Evolutionary conservation across 2,797 vertebrate species (phyloP), one percentile per base, ranked within the genome.

Genomic region (Todus mexicanus): DNA sequence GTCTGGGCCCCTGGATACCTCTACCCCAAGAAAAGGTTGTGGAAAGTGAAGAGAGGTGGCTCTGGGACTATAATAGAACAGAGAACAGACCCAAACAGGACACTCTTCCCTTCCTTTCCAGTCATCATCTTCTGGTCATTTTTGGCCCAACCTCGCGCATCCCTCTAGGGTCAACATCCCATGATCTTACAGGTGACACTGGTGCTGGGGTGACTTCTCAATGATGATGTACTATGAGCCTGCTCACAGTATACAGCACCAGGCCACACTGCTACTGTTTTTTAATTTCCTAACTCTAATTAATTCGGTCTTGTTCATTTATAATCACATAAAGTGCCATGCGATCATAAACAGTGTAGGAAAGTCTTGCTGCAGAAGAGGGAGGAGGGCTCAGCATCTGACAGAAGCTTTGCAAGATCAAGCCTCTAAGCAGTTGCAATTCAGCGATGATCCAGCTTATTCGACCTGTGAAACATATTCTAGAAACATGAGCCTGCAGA

Each of bases 111-210:
- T 70, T 63, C 11, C 22, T 40, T 27, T 78, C 29, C 15, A 19
- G 9, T 43, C 54, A n/a, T 54, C 21, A 31, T 3, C 3, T 22
- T 72, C 56, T 47, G 25, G 25, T 33, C 8, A 22, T 76, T 71
- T 91, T 74, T 50, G 18, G 10, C 51, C 17, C 61, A n/a, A 0
- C 4, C 10, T 33, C 0, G 0, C 20, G 19, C 19, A 29, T 21
- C 17, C 8, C 20, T 47, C 38, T 18, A 33, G 14, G 31, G 9
- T 25, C 20, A 60, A 42, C 17, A 13, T 7, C 42, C 38, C 12
- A 6, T 2, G 14, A 27, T 33, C 38, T 53, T 40, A 4, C 0
- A 23, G n/a, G 51, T 73, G n/a, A 31, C 40, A 8, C 17, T 19
- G 23, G 12, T 74, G 65, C 11, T 42, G 72, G 11, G 37, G 14